These are phyloP conservation scores for Polypedilum pembai DNA, from an alignment of 1,140 invertebrate genomes.

Conservation along the genomic window DNA sequence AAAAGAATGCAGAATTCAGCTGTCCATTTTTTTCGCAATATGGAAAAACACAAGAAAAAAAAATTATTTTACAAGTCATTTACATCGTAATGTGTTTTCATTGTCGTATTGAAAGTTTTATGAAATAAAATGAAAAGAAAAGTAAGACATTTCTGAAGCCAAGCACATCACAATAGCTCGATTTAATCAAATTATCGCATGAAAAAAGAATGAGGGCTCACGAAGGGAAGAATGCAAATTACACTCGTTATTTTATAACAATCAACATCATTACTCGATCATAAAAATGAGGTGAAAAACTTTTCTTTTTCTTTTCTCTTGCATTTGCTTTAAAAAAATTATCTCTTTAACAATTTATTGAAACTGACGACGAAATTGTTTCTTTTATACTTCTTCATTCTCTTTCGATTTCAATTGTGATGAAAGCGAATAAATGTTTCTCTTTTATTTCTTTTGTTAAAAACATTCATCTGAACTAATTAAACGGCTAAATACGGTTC, in stretches of 20 bases:
- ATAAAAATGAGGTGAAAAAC: background rate
- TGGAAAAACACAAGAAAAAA: background rate
- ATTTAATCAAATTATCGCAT: conserved; percentile 19
- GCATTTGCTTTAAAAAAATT: background rate
- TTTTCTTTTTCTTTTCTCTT: background rate
- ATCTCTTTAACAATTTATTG: background rate
- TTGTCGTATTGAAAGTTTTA: background rate
- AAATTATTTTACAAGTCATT: conserved; percentile 7
- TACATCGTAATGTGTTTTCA: background rate
- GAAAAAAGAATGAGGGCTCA: background rate
- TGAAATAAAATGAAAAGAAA: too few relatives aligned
- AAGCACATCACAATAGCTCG: background rate
- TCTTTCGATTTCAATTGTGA: background rate
- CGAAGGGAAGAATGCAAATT: conserved; percentile 5
- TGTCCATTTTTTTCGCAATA: background rate
- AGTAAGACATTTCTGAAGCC: too few relatives aligned
- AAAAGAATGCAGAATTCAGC: background rate
- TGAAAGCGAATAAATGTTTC: background rate
- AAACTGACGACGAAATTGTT: background rate
- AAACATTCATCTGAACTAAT: background rate
- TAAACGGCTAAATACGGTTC: conserved; percentile 14
- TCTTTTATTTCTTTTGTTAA: background rate
- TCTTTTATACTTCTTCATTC: background rate
- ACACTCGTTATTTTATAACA: background rate
- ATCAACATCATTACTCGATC: conserved; percentile 1